Evolutionary conservation across 1,140 invertebrate species (phyloP).

Genomic region (Nephila pilipes): DNA sequence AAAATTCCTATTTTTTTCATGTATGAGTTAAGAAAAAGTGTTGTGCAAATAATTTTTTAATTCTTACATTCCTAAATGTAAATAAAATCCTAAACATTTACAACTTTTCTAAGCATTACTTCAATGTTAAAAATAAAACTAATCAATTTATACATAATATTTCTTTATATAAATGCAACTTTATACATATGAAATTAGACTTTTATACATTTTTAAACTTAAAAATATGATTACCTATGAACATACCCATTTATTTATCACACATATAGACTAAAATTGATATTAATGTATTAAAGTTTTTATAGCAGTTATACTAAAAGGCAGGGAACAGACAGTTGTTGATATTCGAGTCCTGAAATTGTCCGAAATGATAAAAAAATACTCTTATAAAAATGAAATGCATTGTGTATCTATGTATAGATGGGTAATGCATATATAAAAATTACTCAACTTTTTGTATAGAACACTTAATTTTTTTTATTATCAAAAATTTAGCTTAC

Average conservation of each 20-base stretch:
- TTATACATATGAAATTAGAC: background rate
- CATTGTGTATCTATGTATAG: background rate
- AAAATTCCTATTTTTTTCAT: too few species aligned
- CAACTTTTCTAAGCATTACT: background rate
- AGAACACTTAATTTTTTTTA: slow-evolving; percentile 21
- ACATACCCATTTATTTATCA: background rate
- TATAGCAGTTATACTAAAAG: background rate
- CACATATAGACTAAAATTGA: background rate
- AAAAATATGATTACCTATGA: background rate
- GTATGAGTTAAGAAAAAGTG: too few species aligned
- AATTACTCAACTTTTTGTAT: slow-evolving; percentile 46
- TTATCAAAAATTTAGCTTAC: background rate
- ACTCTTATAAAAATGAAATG: background rate
- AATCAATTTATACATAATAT: background rate
- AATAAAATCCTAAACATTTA: background rate
- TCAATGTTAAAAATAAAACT: background rate
- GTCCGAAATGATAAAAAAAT: slow-evolving; percentile 52
- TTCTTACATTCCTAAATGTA: too few species aligned
- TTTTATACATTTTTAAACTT: background rate
- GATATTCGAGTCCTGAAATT: slow-evolving; percentile 31
- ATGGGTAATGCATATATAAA: background rate
- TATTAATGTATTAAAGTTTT: too few species aligned
- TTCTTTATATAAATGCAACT: background rate
- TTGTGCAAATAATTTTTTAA: too few species aligned
- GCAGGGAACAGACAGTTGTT: slow-evolving; percentile 52